A percentile compares a stretch with the other conserved stretches of the same genome.
These are phyloP conservation scores for Resseliella maxima DNA, from an alignment of 2,888 invertebrate species.

Conservation along the genomic window DNA sequence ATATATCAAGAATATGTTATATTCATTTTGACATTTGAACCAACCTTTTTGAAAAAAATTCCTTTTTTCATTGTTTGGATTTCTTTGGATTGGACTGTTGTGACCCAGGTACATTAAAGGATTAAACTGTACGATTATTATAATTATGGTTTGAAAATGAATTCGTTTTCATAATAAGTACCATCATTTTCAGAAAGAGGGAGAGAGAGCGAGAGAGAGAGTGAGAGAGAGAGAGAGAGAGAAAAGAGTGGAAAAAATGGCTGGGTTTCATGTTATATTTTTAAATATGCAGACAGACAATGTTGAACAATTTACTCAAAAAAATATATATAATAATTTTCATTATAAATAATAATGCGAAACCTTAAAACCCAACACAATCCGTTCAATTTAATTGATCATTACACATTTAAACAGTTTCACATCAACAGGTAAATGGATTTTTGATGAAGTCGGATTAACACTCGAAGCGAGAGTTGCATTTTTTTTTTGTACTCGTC, in stretches of 20 bases:
- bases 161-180: not conserved
- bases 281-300: not conserved
- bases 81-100: no score
- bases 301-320: not conserved
- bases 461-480: not conserved
- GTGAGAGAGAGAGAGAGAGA: no score
- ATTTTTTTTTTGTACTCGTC: not conserved
- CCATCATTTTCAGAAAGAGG: not conserved
- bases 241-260: no score
- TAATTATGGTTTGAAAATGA: not conserved
- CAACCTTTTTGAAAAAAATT: no score
- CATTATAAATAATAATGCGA: not conserved
- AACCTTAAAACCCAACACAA: not conserved
- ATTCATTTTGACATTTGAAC: no score
- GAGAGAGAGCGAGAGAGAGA: no score
- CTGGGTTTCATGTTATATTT: not conserved
- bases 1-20: no score
- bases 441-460: conserved; percentile 1
- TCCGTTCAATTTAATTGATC: not conserved
- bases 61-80: no score
- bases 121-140: no score
- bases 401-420: not conserved
- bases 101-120: no score
- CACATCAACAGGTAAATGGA: conserved; percentile 19
- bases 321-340: not conserved